Conservation (phyloP, 2,888 invertebrate species). For the Mesorhabditis spiculigera region DNA sequence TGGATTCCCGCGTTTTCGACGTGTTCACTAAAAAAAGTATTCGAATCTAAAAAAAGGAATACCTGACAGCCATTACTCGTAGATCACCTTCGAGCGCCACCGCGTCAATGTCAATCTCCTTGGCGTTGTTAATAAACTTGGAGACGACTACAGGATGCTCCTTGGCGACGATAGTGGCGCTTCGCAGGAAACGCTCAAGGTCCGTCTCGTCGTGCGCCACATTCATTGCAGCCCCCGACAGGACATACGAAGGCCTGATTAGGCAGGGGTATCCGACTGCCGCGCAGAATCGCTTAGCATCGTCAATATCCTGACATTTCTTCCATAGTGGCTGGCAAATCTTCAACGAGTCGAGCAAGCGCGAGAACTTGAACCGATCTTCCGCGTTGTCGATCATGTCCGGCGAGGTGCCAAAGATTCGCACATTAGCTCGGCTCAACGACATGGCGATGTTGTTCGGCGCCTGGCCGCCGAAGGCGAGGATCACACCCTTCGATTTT, state of each 20-base stretch:
- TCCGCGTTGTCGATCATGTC: conserved; percentile 96
- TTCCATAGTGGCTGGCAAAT: conserved; percentile 96
- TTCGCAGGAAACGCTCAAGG: conserved; percentile 78
- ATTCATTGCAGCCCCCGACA: conserved; percentile 99
- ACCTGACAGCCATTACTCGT: conserved; percentile 90
- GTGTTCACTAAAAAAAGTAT: conserved; percentile 48
- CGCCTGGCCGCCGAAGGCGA: conserved; percentile 96
- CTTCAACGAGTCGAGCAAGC: conserved; percentile 85
- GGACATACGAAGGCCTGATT: conserved; percentile 93
- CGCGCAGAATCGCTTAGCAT: conserved; percentile 59
- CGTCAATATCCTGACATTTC: conserved; percentile 82
- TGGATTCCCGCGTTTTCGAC: conserved; percentile 72
- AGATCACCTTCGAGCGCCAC: conserved; percentile 91
- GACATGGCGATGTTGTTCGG: conserved; percentile 99
- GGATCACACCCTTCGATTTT: conserved; percentile 85
- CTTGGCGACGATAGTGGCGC: conserved; percentile 83
- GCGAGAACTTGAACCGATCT: conserved; percentile 95
- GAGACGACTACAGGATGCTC: conserved; percentile 98
- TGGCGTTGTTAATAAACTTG: conserved; percentile 75
- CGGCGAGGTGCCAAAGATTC: conserved; percentile 87
- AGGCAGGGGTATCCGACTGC: conserved; percentile 94
- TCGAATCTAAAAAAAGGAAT: conserved; percentile 65
- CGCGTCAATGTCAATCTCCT: conserved; percentile 97
- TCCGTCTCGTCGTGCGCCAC: conserved; percentile 89
- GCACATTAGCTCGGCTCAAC: conserved; percentile 68